Base-by-base conservation (phyloP, 2,797 vertebrate species). In the Gouania willdenowi region DNA sequence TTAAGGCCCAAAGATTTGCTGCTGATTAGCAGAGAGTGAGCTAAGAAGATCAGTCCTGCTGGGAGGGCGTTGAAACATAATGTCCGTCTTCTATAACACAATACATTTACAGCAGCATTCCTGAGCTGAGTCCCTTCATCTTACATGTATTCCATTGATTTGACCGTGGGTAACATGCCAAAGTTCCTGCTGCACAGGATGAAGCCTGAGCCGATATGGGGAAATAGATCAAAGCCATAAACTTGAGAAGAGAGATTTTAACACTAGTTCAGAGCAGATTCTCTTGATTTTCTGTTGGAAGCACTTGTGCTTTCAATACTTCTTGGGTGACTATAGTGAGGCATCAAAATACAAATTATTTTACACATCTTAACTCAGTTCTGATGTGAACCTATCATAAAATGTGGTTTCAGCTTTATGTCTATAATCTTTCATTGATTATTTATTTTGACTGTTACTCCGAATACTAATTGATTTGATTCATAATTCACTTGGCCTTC, bases 11-110 rank as follows among this genome's bases (percentile, higher is more conserved):
- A 71, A 75, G 80, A 76, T 61, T 70, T 74, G 68, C 54, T 71
- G 56, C 66, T 84, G 83, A 87, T 88, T 83, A 87, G 59, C 81
- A 71, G 85, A 87, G 82, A 86, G 87, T 82, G 85, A 83, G 76
- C 57, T 84, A 85, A 88, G 83, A 70, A 75, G 83, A 86, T 83
- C 76, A 82, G 53, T 64, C 76, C 69, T 28, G 72, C 77, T 79
- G 75, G 54, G 79, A 71, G 4, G 57, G 48, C 26, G 41, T 81
- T 74, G 68, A 75, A 84, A 79, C 82, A 80, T 82, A 80, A 79
- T 82, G 77, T 53, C 52, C n/a, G 60, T 62, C 66, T 64, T 81
- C 77, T 80, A 77, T 80, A 77, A 75, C 72, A 27, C 54, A 45
- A 30, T 12, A 42, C 55, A 62, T 67, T 74, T 65, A 68, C 59